Evolutionary conservation across 2,113 vertebrate species (phyloP), one percentile per base, ranked within the genome.

Genomic region (Spilogale gracilis): DNA sequence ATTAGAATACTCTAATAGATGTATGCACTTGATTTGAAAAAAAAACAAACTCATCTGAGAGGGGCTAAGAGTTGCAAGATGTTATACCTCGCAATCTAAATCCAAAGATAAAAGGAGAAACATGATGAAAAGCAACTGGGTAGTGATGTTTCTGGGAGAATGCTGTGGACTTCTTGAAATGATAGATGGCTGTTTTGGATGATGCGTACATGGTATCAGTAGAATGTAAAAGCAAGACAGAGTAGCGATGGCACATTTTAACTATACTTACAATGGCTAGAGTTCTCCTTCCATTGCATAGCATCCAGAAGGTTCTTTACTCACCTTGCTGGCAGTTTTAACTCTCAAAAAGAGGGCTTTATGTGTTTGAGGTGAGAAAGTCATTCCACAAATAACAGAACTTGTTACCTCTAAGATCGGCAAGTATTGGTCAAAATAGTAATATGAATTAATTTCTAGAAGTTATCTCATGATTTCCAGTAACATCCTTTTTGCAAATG

Each of bases 401-500:
- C 20, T 69, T 73, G 13, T 76, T 54, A 65, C 13, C 32, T 85
- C 21, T 85, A 63, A 84, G 73, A 10, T 56, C 85, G 45, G 9
- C 4, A 93, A 79, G 2, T 56, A 73, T 13, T 71, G n/a, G 20
- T 58, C n/a, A 95, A 84, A 73, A 73, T 32, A 88, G 14, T 4
- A 1, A 89, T 73, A n/a, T 56, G 45, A 56, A 63, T 85, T 92
- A 79, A 30, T 89, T 89, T 95, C n/a, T 79, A 85, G 45, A 93
- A 95, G 3, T 61, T 69, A 54, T 10, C 43, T 82, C 18, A 17
- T 92, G 67, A 79, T 69, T 92, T 95, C 45, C 45, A 58, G 45
- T 48, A 85, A 71, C 12, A 76, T 48, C 18, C 25, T 61, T 61
- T 92, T 92, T 48, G 10, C 9, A 84, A 21, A 6, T 32, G 63